Evolutionary conservation across 2,888 invertebrate genomes (phyloP), one percentile per base, ranked within the genome.

Genomic region (Conomelus anceps): DNA sequence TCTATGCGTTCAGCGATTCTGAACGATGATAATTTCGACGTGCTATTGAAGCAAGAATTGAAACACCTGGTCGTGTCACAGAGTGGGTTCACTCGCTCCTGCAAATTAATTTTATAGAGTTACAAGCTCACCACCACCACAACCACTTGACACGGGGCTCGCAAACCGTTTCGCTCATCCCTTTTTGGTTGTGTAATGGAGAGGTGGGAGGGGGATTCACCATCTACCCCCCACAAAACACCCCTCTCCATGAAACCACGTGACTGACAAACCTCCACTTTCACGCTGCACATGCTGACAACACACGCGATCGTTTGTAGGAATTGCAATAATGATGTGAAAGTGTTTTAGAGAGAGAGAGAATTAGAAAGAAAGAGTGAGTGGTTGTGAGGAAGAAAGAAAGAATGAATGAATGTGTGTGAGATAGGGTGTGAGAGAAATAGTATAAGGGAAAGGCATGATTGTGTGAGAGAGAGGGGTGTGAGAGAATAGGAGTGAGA

Each of bases 401-500:
- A 87, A 23, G 63, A 84, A 87, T 22, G 90, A 85, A 24, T 26
- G 87, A 85, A 84, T 29, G 88, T 84, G 20, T 87, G 89, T 13
- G 84, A 29, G 22, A 24, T 24, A 26, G 90, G 86, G 89, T 23
- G 23, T 26, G 89, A 17, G 89, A 34, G 11, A 34, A 34, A n/a
- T n/a, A n/a, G n/a, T n/a, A n/a, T n/a, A n/a, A n/a, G n/a, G n/a
- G n/a, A n/a, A n/a, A n/a, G n/a, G n/a, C n/a, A n/a, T 34, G 13
- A 9, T 1, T 34, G 13, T 6, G 1, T 1, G 34, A 17, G 17
- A 17, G 13, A 34, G 17, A 9, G 6, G n/a, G n/a, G n/a, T n/a
- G n/a, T n/a, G n/a, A 34, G 34, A 34, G 34, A 84, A 22, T 89
- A 85, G 89, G 89, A 87, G 86, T 26, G 89, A 85, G 89, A n/a